phyloP scores from a whole-genome alignment of 2,888 invertebrate species.

The Macropis europaea region DNA sequence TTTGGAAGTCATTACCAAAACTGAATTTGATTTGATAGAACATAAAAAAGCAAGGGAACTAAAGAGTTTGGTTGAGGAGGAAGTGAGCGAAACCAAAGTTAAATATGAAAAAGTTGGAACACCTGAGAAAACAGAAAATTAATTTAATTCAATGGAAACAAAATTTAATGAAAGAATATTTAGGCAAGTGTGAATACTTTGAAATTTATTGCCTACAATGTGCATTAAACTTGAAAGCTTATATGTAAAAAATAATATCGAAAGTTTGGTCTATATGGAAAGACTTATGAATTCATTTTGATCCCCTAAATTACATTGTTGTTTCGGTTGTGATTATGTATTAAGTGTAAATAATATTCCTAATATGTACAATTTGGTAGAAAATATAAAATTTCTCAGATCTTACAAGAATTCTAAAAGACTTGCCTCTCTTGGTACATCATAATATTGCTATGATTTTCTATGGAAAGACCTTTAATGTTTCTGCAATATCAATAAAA shows the following conservation, averaged over 20 bases:
- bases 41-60: constrained; percentile 46
- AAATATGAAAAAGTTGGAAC: constrained; percentile 11
- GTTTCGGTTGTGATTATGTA: constrained; percentile 3
- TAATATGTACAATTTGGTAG: constrained; percentile 43
- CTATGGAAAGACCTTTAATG: not conserved
- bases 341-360: constrained; percentile 23
- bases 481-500: constrained; percentile 13
- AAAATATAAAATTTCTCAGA: constrained; percentile 30
- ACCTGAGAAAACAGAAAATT: not conserved
- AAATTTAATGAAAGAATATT: not conserved
- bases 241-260: constrained; percentile 28
- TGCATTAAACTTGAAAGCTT: constrained; percentile 15
- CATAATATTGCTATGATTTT: not conserved
- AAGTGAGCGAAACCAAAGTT: not conserved
- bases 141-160: not conserved
- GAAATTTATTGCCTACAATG: constrained; percentile 49
- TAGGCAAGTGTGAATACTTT: constrained; percentile 17
- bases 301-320: constrained; percentile 9
- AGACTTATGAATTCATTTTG: constrained; percentile 12
- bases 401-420: constrained; percentile 1
- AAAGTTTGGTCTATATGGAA: constrained; percentile 25
- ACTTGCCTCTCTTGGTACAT: constrained; percentile 2
- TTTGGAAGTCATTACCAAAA: constrained; percentile 75
- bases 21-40: constrained; percentile 10
- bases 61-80: not conserved